Conservation (phyloP, 1,140 invertebrate species). For the Nasonia longicornis region DNA sequence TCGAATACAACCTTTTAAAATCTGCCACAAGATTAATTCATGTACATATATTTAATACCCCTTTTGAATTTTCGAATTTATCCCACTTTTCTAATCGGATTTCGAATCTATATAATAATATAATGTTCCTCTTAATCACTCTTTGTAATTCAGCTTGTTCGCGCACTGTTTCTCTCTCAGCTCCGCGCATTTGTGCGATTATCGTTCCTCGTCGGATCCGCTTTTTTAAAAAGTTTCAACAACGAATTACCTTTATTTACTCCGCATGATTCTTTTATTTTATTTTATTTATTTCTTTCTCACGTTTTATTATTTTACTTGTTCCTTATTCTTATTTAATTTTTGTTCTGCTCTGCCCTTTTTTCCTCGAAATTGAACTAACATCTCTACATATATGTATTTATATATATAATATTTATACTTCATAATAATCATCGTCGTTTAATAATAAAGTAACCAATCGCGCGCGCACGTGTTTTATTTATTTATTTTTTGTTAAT, state of each 20-base stretch:
- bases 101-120: background rate
- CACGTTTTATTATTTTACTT: slow-evolving; percentile 1
- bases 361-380: slow-evolving; percentile 53
- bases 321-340: background rate
- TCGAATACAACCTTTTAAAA: slow-evolving; percentile 58
- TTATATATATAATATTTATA: slow-evolving; percentile 51
- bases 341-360: slow-evolving; percentile 39
- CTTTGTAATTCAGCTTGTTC: background rate
- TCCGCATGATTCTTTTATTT: background rate
- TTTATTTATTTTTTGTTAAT: slow-evolving; percentile 16
- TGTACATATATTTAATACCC: background rate
- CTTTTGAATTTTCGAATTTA: slow-evolving; percentile 21
- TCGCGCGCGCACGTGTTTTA: slow-evolving; percentile 43
- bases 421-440: slow-evolving; percentile 49
- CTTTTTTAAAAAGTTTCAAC: slow-evolving; percentile 48
- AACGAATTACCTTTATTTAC: slow-evolving; percentile 49
- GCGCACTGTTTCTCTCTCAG: background rate
- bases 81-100: slow-evolving; percentile 12
- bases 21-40: slow-evolving; percentile 31
- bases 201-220: slow-evolving; percentile 16
- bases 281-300: slow-evolving; percentile 9
- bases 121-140: background rate
- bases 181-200: slow-evolving; percentile 28
- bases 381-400: slow-evolving; percentile 52
- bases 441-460: slow-evolving; percentile 59